phyloP scores from a whole-genome alignment of 2,888 invertebrate genomes.

The Oegoconia quadripuncta region DNA sequence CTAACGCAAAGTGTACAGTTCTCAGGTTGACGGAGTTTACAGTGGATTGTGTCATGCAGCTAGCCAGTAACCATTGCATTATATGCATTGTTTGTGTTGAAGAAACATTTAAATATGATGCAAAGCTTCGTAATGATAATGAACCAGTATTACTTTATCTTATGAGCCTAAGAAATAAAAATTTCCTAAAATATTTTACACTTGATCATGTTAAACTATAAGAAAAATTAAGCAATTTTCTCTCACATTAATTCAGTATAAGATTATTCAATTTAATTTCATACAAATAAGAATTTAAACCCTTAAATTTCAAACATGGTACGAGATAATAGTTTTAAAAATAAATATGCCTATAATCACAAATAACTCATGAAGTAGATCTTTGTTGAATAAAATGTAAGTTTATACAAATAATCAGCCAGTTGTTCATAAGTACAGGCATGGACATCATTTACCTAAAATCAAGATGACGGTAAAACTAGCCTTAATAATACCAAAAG shows the following conservation, averaged over 20 bases:
- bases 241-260: slow-evolving; percentile 40
- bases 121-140: slow-evolving; percentile 57
- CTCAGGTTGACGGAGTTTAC: not conserved
- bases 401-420: slow-evolving; percentile 14
- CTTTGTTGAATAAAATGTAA: slow-evolving; percentile 5
- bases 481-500: slow-evolving; percentile 69
- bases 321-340: slow-evolving; percentile 37
- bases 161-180: slow-evolving; percentile 71
- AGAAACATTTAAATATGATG: slow-evolving; percentile 42
- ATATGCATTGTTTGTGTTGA: slow-evolving; percentile 39
- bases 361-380: slow-evolving; percentile 33
- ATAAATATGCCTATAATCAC: slow-evolving; percentile 40
- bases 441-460: slow-evolving; percentile 47
- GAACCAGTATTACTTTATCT: slow-evolving; percentile 72
- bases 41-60: slow-evolving; percentile 1
- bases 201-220: slow-evolving; percentile 57
- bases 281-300: slow-evolving; percentile 37
- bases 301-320: slow-evolving; percentile 39
- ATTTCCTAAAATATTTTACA: slow-evolving; percentile 72
- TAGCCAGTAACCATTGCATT: slow-evolving; percentile 30
- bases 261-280: slow-evolving; percentile 32
- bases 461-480: slow-evolving; percentile 53
- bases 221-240: slow-evolving; percentile 49
- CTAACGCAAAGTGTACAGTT: slow-evolving; percentile 26
- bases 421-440: slow-evolving; percentile 44